Evolutionary conservation across 2,113 vertebrate species (phyloP).

Genomic region (Pseudolaguvia tuberculata): DNA sequence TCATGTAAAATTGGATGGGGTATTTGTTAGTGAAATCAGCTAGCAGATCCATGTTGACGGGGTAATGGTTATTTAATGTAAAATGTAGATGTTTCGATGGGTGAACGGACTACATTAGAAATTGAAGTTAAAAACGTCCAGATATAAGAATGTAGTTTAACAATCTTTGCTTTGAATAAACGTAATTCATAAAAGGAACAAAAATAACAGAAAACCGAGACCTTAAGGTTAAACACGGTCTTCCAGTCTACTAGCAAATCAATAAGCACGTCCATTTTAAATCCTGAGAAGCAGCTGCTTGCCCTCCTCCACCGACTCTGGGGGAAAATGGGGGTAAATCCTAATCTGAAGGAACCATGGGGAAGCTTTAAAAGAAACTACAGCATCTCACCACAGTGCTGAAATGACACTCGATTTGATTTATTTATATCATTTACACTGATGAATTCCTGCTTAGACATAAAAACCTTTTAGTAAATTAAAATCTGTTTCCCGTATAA

Average conservation of each 20-base stretch:
- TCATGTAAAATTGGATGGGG: too few species aligned
- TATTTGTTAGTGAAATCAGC: too few species aligned
- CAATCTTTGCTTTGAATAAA: neutral
- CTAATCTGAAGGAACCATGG: neutral
- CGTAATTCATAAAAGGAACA: neutral
- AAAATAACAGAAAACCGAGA: too few species aligned
- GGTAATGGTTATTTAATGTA: too few species aligned
- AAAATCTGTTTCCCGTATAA: neutral
- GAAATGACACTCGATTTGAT: too few species aligned
- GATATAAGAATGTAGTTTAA: too few species aligned
- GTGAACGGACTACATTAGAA: too few species aligned
- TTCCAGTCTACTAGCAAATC: neutral
- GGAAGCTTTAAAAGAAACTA: neutral
- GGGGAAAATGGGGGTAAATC: neutral
- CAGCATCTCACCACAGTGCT: too few species aligned
- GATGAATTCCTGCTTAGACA: neutral
- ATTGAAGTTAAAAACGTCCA: too few species aligned
- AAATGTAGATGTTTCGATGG: too few species aligned
- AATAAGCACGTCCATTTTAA: constrained; percentile 15
- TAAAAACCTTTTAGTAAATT: neutral
- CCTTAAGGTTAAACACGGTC: neutral
- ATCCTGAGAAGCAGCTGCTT: constrained; percentile 7
- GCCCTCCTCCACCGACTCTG: neutral
- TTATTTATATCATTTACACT: too few species aligned
- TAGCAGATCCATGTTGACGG: too few species aligned